Evolutionary conservation across 2,113 vertebrate species (phyloP).

Genomic region (Tupaia tana): DNA sequence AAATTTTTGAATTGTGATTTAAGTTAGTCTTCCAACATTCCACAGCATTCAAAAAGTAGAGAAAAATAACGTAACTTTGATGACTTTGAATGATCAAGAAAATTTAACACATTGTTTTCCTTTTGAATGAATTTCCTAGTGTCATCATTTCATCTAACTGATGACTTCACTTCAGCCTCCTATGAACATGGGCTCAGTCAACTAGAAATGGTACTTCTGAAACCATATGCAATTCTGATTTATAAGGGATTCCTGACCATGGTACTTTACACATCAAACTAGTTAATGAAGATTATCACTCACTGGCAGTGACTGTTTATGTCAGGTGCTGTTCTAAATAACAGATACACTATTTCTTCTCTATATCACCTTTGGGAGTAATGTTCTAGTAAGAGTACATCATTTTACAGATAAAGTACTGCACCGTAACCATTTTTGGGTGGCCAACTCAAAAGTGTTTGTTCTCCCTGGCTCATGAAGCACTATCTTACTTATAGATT

Average conservation of each 20-base stretch:
- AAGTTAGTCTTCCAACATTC: too few species aligned
- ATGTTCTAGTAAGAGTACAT: not conserved
- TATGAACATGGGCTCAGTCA: not conserved
- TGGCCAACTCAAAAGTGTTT: not conserved
- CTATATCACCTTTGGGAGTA: not conserved
- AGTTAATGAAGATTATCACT: not conserved
- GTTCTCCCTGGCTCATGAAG: not conserved
- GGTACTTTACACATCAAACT: not conserved
- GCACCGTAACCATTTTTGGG: too few species aligned
- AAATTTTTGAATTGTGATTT: too few species aligned
- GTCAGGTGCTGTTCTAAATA: slow-evolving; percentile 17
- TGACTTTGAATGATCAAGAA: not conserved
- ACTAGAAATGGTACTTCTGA: not conserved
- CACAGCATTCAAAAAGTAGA: not conserved
- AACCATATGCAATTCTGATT: not conserved
- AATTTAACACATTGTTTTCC: not conserved
- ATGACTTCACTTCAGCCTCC: not conserved
- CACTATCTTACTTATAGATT: not conserved
- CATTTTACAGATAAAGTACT: not conserved
- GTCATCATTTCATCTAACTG: not conserved
- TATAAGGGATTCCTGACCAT: not conserved
- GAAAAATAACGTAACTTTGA: not conserved
- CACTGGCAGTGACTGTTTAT: not conserved
- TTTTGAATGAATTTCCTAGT: not conserved
- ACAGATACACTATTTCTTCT: not conserved